Evolutionary conservation across 2,797 vertebrate genomes (phyloP), one percentile per base, ranked within the genome.

Genomic region (Crenichthys baileyi): DNA sequence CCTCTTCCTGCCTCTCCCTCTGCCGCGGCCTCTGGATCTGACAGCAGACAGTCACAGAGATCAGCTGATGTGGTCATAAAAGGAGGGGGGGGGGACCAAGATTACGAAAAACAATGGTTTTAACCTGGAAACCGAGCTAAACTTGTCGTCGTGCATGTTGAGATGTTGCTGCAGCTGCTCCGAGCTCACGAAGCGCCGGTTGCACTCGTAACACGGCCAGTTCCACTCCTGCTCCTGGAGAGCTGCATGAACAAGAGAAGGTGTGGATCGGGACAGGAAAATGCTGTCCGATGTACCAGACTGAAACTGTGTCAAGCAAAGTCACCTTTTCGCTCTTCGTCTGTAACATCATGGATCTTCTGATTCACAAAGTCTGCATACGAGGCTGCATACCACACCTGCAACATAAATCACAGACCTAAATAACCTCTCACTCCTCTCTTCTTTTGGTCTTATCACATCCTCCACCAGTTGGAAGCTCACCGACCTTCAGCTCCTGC

Each of bases 121-220:
- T 83, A 91, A 99, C 98, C 97, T 98, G 90, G 95, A 96, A 77
- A 97, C 95, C 77, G 97, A 97, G 90, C 96, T 96, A 77, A 99
- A 91, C 91, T 99, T 99, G 93, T 99, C 98, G 0, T 99, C 98
- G 0, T 99, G 98, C 93, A 97, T 97, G 93, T 99, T 98, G 88
- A 99, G 97, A 85, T 99, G 98, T 78, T 98, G 97, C 87, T 99
- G 98, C 56, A 99, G 95, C 68, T 99, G 98, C 82, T 99, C 98
- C 0, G 98, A 99, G 95, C 97, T 99, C 94, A 98, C 94, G 78
- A 99, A 99, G 24, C 98, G 98, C 0, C 97, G 96, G 87, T 97
- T 99, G 77, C 98, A 99, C 85, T 99, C 98, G 0, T 98, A 99
- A 86, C 98, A 99, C 0, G 98, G 98, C 98, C 98, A 99, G 87